These are phyloP conservation scores for Helarctos malayanus DNA, from an alignment of 2,797 vertebrate species.

Conservation along the genomic window DNA sequence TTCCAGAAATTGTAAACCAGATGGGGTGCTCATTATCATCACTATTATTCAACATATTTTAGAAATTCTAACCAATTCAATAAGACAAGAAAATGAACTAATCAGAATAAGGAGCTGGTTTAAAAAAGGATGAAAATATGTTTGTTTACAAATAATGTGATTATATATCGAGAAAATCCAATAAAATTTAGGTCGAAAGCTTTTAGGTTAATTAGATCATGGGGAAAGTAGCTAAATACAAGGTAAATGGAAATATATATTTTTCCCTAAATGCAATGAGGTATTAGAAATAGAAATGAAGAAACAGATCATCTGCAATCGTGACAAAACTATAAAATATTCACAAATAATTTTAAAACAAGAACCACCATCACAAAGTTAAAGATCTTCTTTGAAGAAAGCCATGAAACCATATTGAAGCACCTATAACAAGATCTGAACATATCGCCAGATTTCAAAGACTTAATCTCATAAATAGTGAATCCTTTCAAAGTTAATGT, in stretches of 20 bases:
- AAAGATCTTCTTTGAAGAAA: conserved; percentile 46
- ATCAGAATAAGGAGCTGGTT: background rate
- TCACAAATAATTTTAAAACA: conserved; percentile 59
- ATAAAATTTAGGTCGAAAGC: conserved; percentile 51
- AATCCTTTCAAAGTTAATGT: conserved; percentile 52
- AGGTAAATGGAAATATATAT: background rate
- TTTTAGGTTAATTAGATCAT: conserved; percentile 34
- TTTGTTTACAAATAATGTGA: conserved; percentile 46
- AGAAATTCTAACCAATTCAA: conserved; percentile 19
- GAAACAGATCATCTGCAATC: conserved; percentile 30
- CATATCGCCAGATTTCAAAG: background rate
- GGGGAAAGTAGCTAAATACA: conserved; percentile 12
- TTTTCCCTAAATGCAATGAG: background rate
- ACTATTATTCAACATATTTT: background rate
- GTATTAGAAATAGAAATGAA: conserved; percentile 60
- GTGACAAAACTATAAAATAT: conserved; percentile 31
- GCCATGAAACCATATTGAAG: background rate
- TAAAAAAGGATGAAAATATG: background rate
- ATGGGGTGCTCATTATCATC: background rate
- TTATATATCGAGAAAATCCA: conserved; percentile 24
- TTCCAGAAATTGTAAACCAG: conserved; percentile 6
- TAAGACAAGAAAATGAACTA: conserved; percentile 7
- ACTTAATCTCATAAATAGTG: conserved; percentile 14
- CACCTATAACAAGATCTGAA: conserved; percentile 3
- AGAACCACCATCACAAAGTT: background rate